Evolutionary conservation across 2,797 vertebrate genomes (phyloP), one percentile per base, ranked within the genome.

Genomic region (Vespertilio murinus): DNA sequence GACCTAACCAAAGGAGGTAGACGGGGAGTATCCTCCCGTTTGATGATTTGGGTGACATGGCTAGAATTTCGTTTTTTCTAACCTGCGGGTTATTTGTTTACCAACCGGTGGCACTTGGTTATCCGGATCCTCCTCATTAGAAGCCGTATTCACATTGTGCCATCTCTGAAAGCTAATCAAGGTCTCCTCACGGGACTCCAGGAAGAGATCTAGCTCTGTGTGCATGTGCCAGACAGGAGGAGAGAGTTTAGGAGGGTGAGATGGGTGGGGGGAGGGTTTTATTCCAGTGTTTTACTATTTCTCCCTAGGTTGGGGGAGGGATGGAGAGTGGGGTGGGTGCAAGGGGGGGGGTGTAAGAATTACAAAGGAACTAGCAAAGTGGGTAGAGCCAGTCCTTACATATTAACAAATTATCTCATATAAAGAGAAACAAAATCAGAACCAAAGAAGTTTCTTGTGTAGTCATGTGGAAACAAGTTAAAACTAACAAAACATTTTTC

Each of bases 211-310:
- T 54, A 4, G 67, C 78, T 9, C 6, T 42, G 47, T 30, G 35
- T 42, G 30, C 23, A 2, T 3, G 2, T 33, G 25, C 28, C 3
- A 7, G 54, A 0, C 20, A 35, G 18, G 0, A 0, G 2, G 3
- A 17, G 35, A 23, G 33, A 12, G 20, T 28, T 7, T 1, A 0
- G 12, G 13, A 47, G 42, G 8, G n/a, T 5, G 84, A 2, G n/a
- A 5, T 2, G 16, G 23, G 45, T 13, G 45, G 3, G 16, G 82
- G n/a, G 61, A 25, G 38, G n/a, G 2, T 5, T 14, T 30, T 54
- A 3, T 35, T 38, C 38, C 12, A 1, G 8, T 8, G 1, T 33
- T 4, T 49, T 7, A 1, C 1, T 30, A 0, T 49, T 54, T 70
- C 42, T 65, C 6, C n/a, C 20, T 59, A 6, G 71, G 16, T 20